Evolutionary conservation across 2,113 vertebrate species (phyloP).

Genomic region (Lota lota): DNA sequence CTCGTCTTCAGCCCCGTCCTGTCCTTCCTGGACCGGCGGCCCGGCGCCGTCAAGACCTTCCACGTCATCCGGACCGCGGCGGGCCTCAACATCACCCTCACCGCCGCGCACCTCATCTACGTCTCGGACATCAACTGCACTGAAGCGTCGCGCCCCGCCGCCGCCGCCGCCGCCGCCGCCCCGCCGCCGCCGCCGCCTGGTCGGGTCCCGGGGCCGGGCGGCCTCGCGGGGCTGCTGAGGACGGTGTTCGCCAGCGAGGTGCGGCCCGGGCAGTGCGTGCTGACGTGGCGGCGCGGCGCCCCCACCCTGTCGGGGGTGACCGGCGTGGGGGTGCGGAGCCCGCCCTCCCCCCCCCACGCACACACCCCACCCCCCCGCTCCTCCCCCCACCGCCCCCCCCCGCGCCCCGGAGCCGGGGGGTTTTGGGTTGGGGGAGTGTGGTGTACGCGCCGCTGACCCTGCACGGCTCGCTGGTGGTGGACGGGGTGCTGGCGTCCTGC

Average conservation of each 20-base stretch:
- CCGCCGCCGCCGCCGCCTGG: not conserved
- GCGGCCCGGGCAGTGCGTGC: slow-evolving; percentile 84
- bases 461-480: slow-evolving; percentile 90
- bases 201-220: slow-evolving; percentile 8
- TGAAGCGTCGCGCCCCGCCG: not conserved
- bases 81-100: slow-evolving; percentile 82
- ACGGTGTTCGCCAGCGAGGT: slow-evolving; percentile 86
- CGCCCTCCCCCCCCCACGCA: no score
- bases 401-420: no score
- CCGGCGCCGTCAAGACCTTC: slow-evolving; percentile 76
- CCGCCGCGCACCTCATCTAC: slow-evolving; percentile 89
- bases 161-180: not conserved
- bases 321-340: slow-evolving; percentile 65
- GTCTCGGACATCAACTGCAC: slow-evolving; percentile 73
- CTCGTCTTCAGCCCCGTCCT: slow-evolving; percentile 89
- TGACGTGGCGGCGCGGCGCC: slow-evolving; percentile 53
- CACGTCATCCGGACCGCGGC: slow-evolving; percentile 79
- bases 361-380: no score
- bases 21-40: slow-evolving; percentile 86
- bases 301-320: slow-evolving; percentile 70
- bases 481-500: slow-evolving; percentile 89
- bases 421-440: slow-evolving; percentile 76
- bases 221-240: slow-evolving; percentile 44
- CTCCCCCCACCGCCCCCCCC: no score
- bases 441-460: slow-evolving; percentile 89